Percentiles rank a stretch among this genome's conserved stretches.
These are phyloP conservation scores for Drosophila conformis DNA, from an alignment of 2,888 invertebrate genomes.

Conservation along the genomic window DNA sequence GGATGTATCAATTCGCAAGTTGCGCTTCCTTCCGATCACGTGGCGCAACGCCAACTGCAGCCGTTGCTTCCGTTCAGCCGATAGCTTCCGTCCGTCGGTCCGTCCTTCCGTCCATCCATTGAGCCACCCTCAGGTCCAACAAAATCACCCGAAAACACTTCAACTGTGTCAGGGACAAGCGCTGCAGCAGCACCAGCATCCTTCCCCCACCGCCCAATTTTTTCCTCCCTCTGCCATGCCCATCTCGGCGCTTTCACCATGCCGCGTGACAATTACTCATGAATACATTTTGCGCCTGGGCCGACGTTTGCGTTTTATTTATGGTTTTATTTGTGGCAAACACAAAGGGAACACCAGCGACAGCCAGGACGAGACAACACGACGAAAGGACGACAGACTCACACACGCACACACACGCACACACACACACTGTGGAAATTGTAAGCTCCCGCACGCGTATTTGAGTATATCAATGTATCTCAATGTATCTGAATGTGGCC, in stretches of 20 bases:
- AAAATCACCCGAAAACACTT: slow-evolving; percentile 42
- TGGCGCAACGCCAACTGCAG: slow-evolving; percentile 72
- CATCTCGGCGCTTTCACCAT: slow-evolving; percentile 1
- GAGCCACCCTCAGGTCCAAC: slow-evolving; percentile 23
- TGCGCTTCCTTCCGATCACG: slow-evolving; percentile 80
- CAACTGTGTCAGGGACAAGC: slow-evolving; percentile 32
- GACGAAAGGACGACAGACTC: slow-evolving; percentile 25
- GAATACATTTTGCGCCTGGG: slow-evolving; percentile 80
- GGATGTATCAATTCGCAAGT: slow-evolving; percentile 81
- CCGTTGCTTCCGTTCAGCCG: slow-evolving; percentile 76
- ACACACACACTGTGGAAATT: slow-evolving; percentile 23
- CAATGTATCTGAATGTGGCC: slow-evolving; percentile 43
- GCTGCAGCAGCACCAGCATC: slow-evolving; percentile 15
- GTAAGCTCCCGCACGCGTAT: slow-evolving; percentile 41
- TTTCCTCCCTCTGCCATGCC: background rate
- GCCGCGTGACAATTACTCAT: slow-evolving; percentile 80
- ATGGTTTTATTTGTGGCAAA: slow-evolving; percentile 80
- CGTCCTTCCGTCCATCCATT: slow-evolving; percentile 13
- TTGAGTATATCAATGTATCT: slow-evolving; percentile 42
- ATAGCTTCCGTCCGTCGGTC: slow-evolving; percentile 74
- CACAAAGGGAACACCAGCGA: slow-evolving; percentile 59
- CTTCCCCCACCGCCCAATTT: background rate
- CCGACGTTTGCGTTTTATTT: slow-evolving; percentile 79
- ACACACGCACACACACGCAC: slow-evolving; percentile 31
- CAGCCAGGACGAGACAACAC: slow-evolving; percentile 12